Evolutionary conservation across 2,113 vertebrate genomes (phyloP), one percentile per base, ranked within the genome.

Genomic region (Microtus ochrogaster): DNA sequence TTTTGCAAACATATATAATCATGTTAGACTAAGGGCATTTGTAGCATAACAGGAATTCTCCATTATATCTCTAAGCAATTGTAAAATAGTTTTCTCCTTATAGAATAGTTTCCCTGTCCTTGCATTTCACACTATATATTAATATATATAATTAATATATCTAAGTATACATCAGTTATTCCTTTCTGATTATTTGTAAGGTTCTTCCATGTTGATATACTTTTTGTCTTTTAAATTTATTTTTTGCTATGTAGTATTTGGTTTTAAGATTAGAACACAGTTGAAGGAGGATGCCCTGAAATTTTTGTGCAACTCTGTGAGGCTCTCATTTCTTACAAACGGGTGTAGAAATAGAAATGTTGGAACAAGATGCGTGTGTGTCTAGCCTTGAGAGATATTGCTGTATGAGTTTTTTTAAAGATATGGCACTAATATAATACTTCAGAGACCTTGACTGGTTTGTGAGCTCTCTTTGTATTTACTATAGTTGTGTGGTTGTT

Each of bases 31-130:
- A 52, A 81, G 44, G 81, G 41, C 11, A 61, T 76, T 94, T 94
- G 94, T 36, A 77, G 24, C 39, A 47, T 92, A 55, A 17, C 2
- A 72, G 21, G 58, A 52, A 94, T 79, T 7, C 66, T 94, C 24
- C 21, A 30, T 72, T 82, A 9, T 39, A 21, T 61, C 8, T 82
- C 58, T 44, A 77, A 41, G 4, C 39, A 94, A 7, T 90, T 83
- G 58, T 92, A 92, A 90, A 77, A 78, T 92, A 55, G 33, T 81
- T 85, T 94, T 89, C 84, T 94, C 21, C 41, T 82, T 52, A 5
- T 87, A 90, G 16, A 66, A 36, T 89, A 55, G 52, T 76, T 97
- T 95, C 86, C 91, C 36, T 55, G 16, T 94, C 84, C 30, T 78
- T 94, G 55, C 87, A 12, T 68, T 70, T 94, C 36, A n/a, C 85